phyloP scores from a whole-genome alignment of 2,113 vertebrate genomes.

The Copsychus sechellarum region DNA sequence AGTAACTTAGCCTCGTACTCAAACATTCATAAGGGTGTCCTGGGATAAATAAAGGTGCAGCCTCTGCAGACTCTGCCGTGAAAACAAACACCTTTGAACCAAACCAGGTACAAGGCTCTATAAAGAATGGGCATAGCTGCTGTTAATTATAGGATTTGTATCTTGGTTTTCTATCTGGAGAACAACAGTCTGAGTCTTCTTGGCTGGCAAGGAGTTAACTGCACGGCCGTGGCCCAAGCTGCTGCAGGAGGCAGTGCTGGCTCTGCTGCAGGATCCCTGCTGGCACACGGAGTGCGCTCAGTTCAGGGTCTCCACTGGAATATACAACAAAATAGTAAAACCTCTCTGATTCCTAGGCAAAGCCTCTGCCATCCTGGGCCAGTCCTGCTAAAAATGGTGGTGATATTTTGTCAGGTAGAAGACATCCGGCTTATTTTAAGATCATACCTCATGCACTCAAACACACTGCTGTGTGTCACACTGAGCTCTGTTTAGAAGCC shows the following conservation, averaged over 20 bases:
- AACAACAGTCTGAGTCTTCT: not conserved
- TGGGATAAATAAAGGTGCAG: slow-evolving; percentile 54
- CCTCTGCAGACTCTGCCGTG: slow-evolving; percentile 23
- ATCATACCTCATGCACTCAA: not conserved
- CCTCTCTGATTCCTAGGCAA: not conserved
- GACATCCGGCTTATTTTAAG: slow-evolving; percentile 32
- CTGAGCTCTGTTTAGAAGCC: slow-evolving; percentile 22
- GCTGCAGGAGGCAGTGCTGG: slow-evolving; percentile 5
- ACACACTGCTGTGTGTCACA: slow-evolving; percentile 20
- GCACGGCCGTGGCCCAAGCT: not conserved
- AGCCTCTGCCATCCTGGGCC: not conserved
- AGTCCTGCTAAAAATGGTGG: not conserved
- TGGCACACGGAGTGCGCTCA: not conserved
- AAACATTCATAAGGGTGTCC: slow-evolving; percentile 32
- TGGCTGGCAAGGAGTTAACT: slow-evolving; percentile 34
- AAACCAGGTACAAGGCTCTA: not conserved
- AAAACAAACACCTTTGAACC: slow-evolving; percentile 54
- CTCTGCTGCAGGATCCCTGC: not conserved
- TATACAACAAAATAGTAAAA: not conserved
- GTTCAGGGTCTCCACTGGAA: not conserved
- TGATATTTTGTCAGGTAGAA: not conserved
- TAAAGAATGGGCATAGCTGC: not conserved
- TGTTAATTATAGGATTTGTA: slow-evolving; percentile 8
- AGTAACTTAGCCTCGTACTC: slow-evolving; percentile 56
- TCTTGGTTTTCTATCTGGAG: not conserved